A percentile compares a stretch with the other conserved stretches of the same genome.
These are phyloP conservation scores for Corythornis cristatus DNA, from an alignment of 2,113 vertebrate genomes.

Conservation along the genomic window DNA sequence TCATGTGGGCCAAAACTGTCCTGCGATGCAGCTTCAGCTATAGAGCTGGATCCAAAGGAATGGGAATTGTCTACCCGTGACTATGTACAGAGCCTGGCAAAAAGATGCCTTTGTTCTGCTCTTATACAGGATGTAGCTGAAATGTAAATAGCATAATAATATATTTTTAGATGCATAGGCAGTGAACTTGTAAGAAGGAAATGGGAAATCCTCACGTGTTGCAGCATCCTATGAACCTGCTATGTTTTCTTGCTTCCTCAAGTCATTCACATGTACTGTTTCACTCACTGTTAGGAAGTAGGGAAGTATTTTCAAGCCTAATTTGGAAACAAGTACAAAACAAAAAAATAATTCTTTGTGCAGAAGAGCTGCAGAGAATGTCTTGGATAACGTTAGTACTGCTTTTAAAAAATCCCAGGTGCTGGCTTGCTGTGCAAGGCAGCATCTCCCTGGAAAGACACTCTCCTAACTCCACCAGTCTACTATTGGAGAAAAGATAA, in stretches of 20 bases:
- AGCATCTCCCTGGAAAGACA: background rate
- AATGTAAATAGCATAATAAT: background rate
- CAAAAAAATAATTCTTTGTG: background rate
- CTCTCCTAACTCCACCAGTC: background rate
- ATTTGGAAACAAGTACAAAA: background rate
- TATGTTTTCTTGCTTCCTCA: background rate
- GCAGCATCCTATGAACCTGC: background rate
- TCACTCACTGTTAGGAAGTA: background rate
- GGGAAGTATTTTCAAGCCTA: background rate
- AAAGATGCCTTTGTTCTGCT: background rate
- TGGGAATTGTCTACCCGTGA: background rate
- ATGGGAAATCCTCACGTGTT: background rate
- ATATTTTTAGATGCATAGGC: background rate
- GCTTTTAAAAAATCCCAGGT: background rate
- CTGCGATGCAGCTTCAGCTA: background rate
- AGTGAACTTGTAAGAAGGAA: background rate
- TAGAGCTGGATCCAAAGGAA: background rate
- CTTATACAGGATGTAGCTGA: background rate
- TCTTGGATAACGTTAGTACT: background rate
- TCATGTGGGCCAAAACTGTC: accelerated
- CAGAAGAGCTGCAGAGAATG: background rate
- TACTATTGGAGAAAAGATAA: background rate
- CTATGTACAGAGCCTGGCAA: background rate
- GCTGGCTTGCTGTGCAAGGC: background rate
- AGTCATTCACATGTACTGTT: background rate